Percentiles rank a stretch among this genome's conserved stretches.
These are phyloP conservation scores for Unio delphinus DNA, from an alignment of 2,888 invertebrate genomes.

Conservation along the genomic window DNA sequence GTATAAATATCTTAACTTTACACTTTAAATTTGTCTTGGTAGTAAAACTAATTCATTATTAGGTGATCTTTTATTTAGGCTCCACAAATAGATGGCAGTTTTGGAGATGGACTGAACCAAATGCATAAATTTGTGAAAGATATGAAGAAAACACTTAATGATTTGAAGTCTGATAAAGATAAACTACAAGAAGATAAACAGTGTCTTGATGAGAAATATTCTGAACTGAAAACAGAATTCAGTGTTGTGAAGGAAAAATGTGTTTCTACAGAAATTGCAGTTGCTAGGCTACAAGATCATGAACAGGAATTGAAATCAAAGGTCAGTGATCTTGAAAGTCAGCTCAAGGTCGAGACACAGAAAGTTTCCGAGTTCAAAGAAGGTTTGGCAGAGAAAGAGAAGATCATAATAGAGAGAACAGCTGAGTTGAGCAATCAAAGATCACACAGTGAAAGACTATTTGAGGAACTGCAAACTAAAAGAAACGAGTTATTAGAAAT, in stretches of 20 bases:
- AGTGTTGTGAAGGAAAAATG: constrained; percentile 15
- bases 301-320: constrained; percentile 7
- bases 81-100: too few species aligned
- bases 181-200: neutral
- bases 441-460: neutral
- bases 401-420: constrained; percentile 6
- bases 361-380: constrained; percentile 1
- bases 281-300: neutral
- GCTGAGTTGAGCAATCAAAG: constrained; percentile 4
- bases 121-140: neutral
- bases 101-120: too few species aligned
- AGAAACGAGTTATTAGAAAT: constrained; percentile 12
- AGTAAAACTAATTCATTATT: too few species aligned
- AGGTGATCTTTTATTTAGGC: too few species aligned
- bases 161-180: neutral
- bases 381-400: constrained; percentile 6
- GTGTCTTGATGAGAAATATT: neutral
- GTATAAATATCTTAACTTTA: too few species aligned
- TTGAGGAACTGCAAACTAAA: constrained; percentile 12
- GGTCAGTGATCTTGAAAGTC: neutral
- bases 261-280: constrained; percentile 12
- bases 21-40: too few species aligned
- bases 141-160: neutral
- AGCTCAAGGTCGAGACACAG: too few species aligned
- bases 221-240: constrained; percentile 15